Conservation (phyloP, 37 sponge, comb jelly and placozoan genomes). For the Beroe ovata region DNA sequence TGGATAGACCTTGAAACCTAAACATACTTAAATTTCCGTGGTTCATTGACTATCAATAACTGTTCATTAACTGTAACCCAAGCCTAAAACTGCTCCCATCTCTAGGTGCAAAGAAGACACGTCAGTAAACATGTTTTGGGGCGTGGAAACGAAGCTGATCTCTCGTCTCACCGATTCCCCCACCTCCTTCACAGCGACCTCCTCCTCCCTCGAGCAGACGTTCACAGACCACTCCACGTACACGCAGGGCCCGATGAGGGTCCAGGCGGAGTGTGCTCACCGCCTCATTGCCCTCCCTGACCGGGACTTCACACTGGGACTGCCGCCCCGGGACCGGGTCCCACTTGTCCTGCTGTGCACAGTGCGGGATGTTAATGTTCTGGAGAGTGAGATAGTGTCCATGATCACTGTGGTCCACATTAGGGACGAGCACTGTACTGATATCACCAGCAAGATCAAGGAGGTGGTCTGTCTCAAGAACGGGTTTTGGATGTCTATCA, state of each 20-base stretch:
- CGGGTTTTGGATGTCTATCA: neutral
- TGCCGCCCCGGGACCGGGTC: conserved; percentile 3
- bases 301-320: conserved; percentile 17
- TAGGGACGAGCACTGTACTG: conserved; percentile 1
- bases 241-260: conserved; percentile 30
- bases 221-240: conserved; percentile 10
- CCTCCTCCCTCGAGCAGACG: neutral
- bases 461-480: conserved; percentile 32
- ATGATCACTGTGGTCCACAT: conserved; percentile 5
- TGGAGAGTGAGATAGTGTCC: conserved; percentile 6
- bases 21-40: too few relatives aligned
- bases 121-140: conserved; percentile 32
- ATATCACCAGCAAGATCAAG: neutral
- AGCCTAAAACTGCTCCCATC: neutral
- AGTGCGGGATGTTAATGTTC: neutral
- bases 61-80: too few relatives aligned
- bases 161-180: neutral
- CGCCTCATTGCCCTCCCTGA: conserved; percentile 38
- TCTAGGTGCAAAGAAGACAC: conserved; percentile 6
- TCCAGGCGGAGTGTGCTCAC: neutral
- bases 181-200: neutral
- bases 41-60: too few relatives aligned
- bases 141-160: conserved; percentile 31
- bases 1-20: neutral
- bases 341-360: neutral